phyloP scores from a whole-genome alignment of 53 echinoderm and acorn worm genomes.

The Echinometra lucunter region DNA sequence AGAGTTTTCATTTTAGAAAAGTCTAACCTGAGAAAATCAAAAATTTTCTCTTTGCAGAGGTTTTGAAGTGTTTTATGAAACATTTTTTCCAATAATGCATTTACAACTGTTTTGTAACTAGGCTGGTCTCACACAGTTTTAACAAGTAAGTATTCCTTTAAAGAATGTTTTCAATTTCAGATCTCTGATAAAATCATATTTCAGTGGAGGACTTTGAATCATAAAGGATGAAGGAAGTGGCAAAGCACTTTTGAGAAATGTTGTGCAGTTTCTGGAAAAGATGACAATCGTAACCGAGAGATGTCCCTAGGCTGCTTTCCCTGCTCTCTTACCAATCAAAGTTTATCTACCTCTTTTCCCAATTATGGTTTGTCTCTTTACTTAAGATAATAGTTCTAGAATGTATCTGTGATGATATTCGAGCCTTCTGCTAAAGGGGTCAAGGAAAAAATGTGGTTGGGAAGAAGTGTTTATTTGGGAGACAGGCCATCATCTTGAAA shows the following conservation, averaged over 20 bases:
- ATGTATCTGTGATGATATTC: neutral
- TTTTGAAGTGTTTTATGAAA: too few relatives aligned
- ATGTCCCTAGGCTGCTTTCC: slow-evolving; percentile 15
- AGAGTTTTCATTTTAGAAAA: too few relatives aligned
- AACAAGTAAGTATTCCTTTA: neutral
- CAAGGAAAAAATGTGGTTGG: slow-evolving; percentile 5
- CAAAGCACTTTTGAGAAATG: slow-evolving; percentile 46
- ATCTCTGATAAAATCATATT: too few relatives aligned
- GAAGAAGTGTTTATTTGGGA: slow-evolving; percentile 8
- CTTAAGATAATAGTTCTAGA: slow-evolving; percentile 35
- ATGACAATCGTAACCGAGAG: slow-evolving; percentile 19
- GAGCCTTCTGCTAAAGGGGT: neutral
- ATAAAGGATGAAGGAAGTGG: neutral
- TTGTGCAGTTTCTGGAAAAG: neutral
- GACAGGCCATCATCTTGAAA: slow-evolving; percentile 25
- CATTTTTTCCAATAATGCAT: too few relatives aligned
- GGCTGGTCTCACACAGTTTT: neutral
- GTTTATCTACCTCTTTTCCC: slow-evolving; percentile 42
- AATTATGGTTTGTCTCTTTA: slow-evolving; percentile 56
- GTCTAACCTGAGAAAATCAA: too few relatives aligned
- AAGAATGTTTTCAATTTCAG: too few relatives aligned
- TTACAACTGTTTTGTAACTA: neutral
- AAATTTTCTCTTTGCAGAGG: too few relatives aligned
- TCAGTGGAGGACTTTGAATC: neutral
- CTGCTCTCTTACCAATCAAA: slow-evolving; percentile 36